phyloP scores from a whole-genome alignment of 2,797 vertebrate genomes.

The Serranus cabrilla region DNA sequence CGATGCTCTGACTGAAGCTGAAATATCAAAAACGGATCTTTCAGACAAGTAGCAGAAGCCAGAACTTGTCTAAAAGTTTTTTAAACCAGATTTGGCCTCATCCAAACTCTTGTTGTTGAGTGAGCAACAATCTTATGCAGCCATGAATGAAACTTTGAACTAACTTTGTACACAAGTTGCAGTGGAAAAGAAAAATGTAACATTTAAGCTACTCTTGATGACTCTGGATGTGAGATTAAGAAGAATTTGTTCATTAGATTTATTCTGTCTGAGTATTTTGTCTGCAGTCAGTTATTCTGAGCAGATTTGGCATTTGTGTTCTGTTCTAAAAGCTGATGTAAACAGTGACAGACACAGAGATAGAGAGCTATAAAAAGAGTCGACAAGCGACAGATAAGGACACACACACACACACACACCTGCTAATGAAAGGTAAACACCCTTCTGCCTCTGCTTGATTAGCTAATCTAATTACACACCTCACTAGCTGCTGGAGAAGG shows the following conservation, averaged over 20 bases:
- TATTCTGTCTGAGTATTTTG: not conserved
- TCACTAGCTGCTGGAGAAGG: conserved; percentile 66
- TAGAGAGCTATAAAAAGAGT: conserved; percentile 43
- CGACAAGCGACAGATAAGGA: conserved; percentile 33
- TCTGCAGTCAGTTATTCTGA: conserved; percentile 23
- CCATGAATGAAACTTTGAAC: no score
- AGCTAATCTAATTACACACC: conserved; percentile 81
- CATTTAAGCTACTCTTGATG: not conserved
- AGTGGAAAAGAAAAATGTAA: not conserved
- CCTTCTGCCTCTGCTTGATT: conserved; percentile 79
- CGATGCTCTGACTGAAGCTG: not conserved
- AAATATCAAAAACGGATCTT: not conserved
- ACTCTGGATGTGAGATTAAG: not conserved
- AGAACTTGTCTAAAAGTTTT: not conserved
- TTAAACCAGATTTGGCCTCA: not conserved
- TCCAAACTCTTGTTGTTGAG: not conserved
- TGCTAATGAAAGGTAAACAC: conserved; percentile 86
- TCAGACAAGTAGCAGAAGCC: not conserved
- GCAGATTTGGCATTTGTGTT: conserved; percentile 35
- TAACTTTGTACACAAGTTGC: not conserved
- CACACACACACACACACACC: conserved; percentile 50
- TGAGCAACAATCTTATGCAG: no score
- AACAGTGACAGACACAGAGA: conserved; percentile 8
- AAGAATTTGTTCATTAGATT: not conserved
- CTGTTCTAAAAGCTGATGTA: conserved; percentile 24